Conservation (phyloP, 2,113 vertebrate genomes). For the Alethe diademata region DNA sequence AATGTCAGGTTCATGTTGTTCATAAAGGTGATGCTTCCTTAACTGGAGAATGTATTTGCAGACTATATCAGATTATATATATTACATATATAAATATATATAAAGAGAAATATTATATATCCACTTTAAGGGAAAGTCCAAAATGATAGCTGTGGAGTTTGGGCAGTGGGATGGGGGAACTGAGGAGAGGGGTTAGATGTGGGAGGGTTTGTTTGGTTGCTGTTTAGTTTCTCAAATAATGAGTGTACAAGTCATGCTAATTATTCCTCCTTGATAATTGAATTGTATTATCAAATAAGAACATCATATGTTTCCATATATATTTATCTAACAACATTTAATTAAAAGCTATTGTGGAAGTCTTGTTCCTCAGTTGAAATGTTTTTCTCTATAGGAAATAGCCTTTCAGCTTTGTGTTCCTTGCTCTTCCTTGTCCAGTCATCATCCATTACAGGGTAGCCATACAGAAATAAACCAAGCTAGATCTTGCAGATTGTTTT, state of each 20-base stretch:
- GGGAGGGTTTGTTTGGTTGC: rapidly evolving
- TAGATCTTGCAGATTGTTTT: not conserved
- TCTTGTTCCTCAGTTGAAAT: not conserved
- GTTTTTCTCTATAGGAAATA: not conserved
- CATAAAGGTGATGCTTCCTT: not conserved
- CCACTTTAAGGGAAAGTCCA: not conserved
- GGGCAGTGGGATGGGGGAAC: not conserved
- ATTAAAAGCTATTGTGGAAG: not conserved
- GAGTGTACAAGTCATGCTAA: not conserved
- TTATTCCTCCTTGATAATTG: not conserved
- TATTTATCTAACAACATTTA: not conserved
- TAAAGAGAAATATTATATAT: not conserved
- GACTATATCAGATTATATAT: not conserved
- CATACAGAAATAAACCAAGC: not conserved
- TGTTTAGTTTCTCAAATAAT: not conserved
- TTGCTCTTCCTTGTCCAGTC: not conserved
- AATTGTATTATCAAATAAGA: not conserved
- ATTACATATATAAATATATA: not conserved
- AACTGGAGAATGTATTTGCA: not conserved
- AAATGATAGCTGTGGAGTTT: not conserved
- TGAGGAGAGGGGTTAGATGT: not conserved
- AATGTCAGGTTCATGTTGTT: not conserved
- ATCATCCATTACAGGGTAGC: not conserved
- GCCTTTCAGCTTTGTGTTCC: not conserved
- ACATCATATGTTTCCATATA: not conserved